These are phyloP conservation scores for Colossoma macropomum DNA, from an alignment of 2,113 vertebrate species.

Conservation along the genomic window DNA sequence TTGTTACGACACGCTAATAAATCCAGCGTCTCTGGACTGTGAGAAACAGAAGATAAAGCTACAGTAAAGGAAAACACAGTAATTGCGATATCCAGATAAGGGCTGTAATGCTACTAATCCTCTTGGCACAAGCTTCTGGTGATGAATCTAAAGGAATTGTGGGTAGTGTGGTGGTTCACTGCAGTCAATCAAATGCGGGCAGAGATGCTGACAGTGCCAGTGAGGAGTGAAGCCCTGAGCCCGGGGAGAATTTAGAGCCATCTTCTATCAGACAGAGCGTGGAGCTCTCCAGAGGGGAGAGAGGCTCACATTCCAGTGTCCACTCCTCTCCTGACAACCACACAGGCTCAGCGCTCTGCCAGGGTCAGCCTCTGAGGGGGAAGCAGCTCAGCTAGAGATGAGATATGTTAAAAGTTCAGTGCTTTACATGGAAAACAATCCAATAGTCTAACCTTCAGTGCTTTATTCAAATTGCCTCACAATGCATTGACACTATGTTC, in stretches of 20 bases:
- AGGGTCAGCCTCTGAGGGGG: neutral
- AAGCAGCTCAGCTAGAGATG: neutral
- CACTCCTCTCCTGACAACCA: conserved; percentile 6
- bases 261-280: neutral
- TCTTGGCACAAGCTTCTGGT: neutral
- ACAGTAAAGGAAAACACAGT: too few species aligned
- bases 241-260: neutral
- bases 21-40: too few species aligned
- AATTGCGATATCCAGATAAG: neutral
- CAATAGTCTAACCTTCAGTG: too few species aligned
- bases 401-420: too few species aligned
- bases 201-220: neutral
- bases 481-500: too few species aligned
- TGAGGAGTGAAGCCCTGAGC: neutral
- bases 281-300: neutral
- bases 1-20: too few species aligned
- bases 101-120: neutral
- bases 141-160: neutral
- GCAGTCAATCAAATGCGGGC: neutral
- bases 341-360: neutral
- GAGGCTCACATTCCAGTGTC: conserved; percentile 15
- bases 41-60: neutral
- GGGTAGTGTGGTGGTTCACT: conserved; percentile 1
- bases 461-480: too few species aligned
- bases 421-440: too few species aligned